These are phyloP conservation scores for Python bivittatus DNA, from an alignment of 2,113 vertebrate species.

Conservation along the genomic window DNA sequence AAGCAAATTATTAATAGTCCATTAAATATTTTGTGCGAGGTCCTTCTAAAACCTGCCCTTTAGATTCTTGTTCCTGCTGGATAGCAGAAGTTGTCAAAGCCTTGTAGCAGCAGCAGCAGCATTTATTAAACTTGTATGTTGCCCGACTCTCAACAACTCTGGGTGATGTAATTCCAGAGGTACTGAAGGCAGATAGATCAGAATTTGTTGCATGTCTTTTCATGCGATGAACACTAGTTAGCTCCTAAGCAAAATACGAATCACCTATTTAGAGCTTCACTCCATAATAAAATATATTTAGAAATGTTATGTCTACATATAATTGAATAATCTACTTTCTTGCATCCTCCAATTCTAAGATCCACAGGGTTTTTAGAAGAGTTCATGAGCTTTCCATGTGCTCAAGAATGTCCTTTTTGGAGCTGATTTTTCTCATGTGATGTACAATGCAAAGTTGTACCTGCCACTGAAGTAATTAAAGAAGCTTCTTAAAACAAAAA, in stretches of 20 bases:
- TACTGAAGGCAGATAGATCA: neutral
- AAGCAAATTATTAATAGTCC: neutral
- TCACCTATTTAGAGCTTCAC: neutral
- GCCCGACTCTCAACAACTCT: neutral
- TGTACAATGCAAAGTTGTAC: neutral
- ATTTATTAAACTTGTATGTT: neutral
- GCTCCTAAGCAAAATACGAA: neutral
- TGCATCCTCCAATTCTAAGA: neutral
- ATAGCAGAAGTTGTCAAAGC: too few relatives aligned
- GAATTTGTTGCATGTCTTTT: neutral
- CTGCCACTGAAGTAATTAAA: neutral
- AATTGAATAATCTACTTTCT: neutral
- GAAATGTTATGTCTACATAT: neutral
- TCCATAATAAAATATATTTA: conserved; percentile 6
- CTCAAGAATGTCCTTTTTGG: neutral
- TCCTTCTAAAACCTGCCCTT: too few relatives aligned
- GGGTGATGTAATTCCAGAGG: neutral
- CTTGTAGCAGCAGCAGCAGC: too few relatives aligned
- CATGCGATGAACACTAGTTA: neutral
- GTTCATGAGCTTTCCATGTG: neutral
- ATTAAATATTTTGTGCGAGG: neutral
- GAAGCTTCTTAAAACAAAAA: neutral
- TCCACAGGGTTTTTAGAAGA: neutral
- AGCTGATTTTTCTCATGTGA: neutral
- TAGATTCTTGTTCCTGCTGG: too few relatives aligned